Percentiles rank a stretch among this genome's conserved stretches.
These are phyloP conservation scores for Chironomus striatipennis DNA, from an alignment of 1,140 invertebrate genomes.

Conservation along the genomic window DNA sequence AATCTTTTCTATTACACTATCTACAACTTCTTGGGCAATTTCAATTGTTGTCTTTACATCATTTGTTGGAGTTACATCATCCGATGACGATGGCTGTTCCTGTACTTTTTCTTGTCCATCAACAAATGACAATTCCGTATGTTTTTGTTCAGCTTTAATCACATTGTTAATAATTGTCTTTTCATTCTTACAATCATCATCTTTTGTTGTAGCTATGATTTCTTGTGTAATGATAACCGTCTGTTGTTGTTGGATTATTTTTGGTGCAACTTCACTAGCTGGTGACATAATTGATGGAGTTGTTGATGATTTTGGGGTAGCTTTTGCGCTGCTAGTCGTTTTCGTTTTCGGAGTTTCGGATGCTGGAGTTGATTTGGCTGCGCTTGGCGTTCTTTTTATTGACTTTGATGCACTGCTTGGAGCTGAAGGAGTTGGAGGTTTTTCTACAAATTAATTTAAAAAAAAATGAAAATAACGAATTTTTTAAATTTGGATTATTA, in stretches of 20 bases:
- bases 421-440: neutral
- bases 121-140: conserved; percentile 27
- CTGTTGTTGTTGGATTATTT: conserved; percentile 25
- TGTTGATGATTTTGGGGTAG: conserved; percentile 27
- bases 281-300: conserved; percentile 36
- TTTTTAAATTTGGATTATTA: too few species aligned
- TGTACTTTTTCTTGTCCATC: conserved; percentile 24
- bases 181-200: conserved; percentile 35
- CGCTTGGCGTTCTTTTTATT: neutral
- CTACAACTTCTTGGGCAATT: conserved; percentile 5
- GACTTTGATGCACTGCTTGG: neutral
- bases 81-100: neutral
- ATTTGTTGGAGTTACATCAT: neutral
- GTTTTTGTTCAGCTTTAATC: conserved; percentile 17
- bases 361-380: neutral
- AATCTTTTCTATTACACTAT: neutral
- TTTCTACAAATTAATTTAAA: conserved; percentile 8
- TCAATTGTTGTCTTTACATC: neutral
- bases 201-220: conserved; percentile 27
- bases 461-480: too few species aligned
- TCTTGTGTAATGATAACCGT: conserved; percentile 28
- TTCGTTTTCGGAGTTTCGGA: neutral
- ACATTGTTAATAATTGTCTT: conserved; percentile 30
- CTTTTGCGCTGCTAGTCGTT: neutral
- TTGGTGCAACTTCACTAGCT: conserved; percentile 38